A percentile compares a stretch with the other conserved stretches of the same genome.
phyloP scores from a whole-genome alignment of 1,140 invertebrate genomes.

The Zaprionus davidi region DNA sequence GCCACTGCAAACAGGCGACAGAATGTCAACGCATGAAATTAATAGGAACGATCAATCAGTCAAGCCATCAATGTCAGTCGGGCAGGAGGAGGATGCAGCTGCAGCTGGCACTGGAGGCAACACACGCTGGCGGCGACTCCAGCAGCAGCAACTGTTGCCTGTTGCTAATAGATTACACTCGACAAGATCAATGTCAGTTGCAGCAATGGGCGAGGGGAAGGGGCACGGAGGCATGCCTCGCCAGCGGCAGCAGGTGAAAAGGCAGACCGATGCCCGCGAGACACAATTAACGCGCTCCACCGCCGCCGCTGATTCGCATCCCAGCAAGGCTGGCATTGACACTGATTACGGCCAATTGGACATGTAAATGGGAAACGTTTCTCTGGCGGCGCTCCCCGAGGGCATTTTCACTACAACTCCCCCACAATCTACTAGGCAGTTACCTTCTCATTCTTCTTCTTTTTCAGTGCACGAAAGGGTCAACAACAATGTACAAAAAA shows the following conservation, averaged over 20 bases:
- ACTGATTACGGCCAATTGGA: constrained; percentile 56
- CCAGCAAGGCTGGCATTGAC: constrained; percentile 57
- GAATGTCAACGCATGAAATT: constrained; percentile 82
- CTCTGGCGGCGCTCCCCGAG: neutral
- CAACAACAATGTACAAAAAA: constrained; percentile 21
- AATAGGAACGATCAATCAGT: constrained; percentile 82
- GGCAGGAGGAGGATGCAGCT: constrained; percentile 44
- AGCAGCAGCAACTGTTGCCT: constrained; percentile 13
- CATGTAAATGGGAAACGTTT: constrained; percentile 53
- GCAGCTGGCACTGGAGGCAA: constrained; percentile 15
- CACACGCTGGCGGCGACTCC: constrained; percentile 42
- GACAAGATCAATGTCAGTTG: constrained; percentile 77
- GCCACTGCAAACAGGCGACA: constrained; percentile 33
- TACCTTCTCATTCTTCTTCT: constrained; percentile 8
- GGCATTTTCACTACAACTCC: neutral
- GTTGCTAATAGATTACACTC: constrained; percentile 76
- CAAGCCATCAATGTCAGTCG: constrained; percentile 76
- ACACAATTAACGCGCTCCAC: constrained; percentile 67
- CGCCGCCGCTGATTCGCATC: constrained; percentile 48
- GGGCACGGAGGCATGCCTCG: neutral
- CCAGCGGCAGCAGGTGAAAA: constrained; percentile 68
- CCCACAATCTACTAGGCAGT: neutral
- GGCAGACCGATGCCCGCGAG: constrained; percentile 48
- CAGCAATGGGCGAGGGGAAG: no score
- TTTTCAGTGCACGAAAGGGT: constrained; percentile 32